Conservation (phyloP, 2,888 invertebrate species). For the Tipula lateralis region DNA sequence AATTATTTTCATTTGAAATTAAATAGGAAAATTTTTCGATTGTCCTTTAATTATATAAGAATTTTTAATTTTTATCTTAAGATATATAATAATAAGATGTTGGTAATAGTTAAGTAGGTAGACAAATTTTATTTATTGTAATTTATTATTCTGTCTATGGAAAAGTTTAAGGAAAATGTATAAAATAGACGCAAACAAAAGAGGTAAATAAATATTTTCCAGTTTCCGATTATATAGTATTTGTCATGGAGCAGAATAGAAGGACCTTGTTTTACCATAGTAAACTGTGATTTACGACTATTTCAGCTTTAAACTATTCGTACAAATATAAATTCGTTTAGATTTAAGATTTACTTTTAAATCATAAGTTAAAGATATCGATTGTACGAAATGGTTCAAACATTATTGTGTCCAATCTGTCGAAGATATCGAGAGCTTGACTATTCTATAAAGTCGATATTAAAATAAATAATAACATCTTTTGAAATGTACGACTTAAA, state of each 20-base stretch:
- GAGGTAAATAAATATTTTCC: neutral
- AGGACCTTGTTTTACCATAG: neutral
- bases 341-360: too few species aligned
- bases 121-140: neutral
- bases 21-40: neutral
- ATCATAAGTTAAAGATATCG: too few species aligned
- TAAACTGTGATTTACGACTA: neutral
- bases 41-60: conserved; percentile 7
- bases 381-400: too few species aligned
- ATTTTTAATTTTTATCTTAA: neutral
- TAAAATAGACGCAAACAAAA: neutral
- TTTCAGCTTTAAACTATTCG: neutral
- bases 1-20: too few species aligned
- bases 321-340: too few species aligned
- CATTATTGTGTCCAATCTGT: too few species aligned
- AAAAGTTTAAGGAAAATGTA: neutral
- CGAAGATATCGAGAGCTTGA: too few species aligned
- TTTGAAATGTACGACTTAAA: too few species aligned
- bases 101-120: neutral
- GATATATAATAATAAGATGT: neutral
- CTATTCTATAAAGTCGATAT: too few species aligned
- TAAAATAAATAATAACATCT: too few species aligned
- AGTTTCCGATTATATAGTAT: neutral
- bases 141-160: conserved; percentile 26
- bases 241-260: neutral